Evolutionary conservation across 2,797 vertebrate genomes (phyloP).

Genomic region (Arnoldichthys spilopterus): DNA sequence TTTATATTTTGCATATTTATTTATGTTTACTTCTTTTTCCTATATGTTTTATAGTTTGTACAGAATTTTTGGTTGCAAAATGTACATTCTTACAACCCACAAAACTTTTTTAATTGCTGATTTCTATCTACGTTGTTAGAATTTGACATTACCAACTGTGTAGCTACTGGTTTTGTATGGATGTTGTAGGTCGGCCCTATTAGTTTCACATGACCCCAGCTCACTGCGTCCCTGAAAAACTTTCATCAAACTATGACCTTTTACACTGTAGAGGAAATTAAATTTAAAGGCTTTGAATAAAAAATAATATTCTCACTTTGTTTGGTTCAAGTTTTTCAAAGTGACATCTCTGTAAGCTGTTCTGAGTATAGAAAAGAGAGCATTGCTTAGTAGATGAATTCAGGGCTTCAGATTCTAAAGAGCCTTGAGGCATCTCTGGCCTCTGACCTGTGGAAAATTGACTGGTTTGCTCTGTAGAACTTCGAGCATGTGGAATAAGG

Average conservation of each 20-base stretch:
- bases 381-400: slow-evolving; percentile 9
- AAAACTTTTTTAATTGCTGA: slow-evolving; percentile 36
- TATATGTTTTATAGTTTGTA: slow-evolving; percentile 47
- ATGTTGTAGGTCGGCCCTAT: slow-evolving; percentile 54
- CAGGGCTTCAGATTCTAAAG: slow-evolving; percentile 17
- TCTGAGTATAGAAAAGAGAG: neutral
- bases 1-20: slow-evolving; percentile 50
- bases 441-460: slow-evolving; percentile 41
- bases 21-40: slow-evolving; percentile 27
- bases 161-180: slow-evolving; percentile 58
- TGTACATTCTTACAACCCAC: slow-evolving; percentile 29
- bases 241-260: slow-evolving; percentile 71
- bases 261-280: slow-evolving; percentile 75
- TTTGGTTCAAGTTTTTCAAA: slow-evolving; percentile 18
- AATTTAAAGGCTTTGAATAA: slow-evolving; percentile 73
- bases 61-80: slow-evolving; percentile 33
- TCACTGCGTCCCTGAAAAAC: slow-evolving; percentile 42
- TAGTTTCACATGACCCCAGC: slow-evolving; percentile 46
- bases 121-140: slow-evolving; percentile 44
- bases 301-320: slow-evolving; percentile 53
- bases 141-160: slow-evolving; percentile 55
- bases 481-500: slow-evolving; percentile 56
- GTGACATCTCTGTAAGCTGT: slow-evolving; percentile 9
- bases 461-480: slow-evolving; percentile 50
- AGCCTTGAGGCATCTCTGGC: slow-evolving; percentile 31